Evolutionary conservation across 1,140 invertebrate genomes (phyloP).

Genomic region (Plodia interpunctella): DNA sequence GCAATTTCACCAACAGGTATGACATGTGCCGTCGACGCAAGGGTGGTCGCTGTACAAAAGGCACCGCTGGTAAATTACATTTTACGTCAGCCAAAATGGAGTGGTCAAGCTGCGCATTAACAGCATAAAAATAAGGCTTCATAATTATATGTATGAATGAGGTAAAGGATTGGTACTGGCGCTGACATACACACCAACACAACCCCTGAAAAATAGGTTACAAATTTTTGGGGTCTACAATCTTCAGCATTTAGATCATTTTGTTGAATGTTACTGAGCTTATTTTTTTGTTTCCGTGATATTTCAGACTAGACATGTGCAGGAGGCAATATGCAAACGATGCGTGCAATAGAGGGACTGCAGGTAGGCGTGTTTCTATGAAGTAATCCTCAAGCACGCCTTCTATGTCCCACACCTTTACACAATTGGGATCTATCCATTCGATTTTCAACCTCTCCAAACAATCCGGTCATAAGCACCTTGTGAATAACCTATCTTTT

Average conservation of each 20-base stretch:
- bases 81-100: constrained; percentile 38
- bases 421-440: constrained; percentile 44
- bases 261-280: constrained; percentile 16
- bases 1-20: constrained; percentile 85
- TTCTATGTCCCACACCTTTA: constrained; percentile 54
- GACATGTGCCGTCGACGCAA: constrained; percentile 96
- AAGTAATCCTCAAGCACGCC: constrained; percentile 63
- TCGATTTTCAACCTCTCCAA: constrained; percentile 24
- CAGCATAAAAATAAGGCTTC: constrained; percentile 58
- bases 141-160: constrained; percentile 58
- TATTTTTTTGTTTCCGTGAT: constrained; percentile 52
- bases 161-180: constrained; percentile 75
- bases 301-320: constrained; percentile 98
- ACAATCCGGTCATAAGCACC: constrained; percentile 55
- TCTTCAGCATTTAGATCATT: not conserved
- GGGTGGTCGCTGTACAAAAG: constrained; percentile 96
- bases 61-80: constrained; percentile 91
- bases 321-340: constrained; percentile 95
- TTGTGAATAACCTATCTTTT: constrained; percentile 71
- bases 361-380: constrained; percentile 86
- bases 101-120: constrained; percentile 61
- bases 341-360: constrained; percentile 97
- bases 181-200: constrained; percentile 37
- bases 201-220: not conserved
- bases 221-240: constrained; percentile 25